Evolutionary conservation across 2,888 invertebrate species (phyloP).

Genomic region (Macrosiphum euphorbiae): DNA sequence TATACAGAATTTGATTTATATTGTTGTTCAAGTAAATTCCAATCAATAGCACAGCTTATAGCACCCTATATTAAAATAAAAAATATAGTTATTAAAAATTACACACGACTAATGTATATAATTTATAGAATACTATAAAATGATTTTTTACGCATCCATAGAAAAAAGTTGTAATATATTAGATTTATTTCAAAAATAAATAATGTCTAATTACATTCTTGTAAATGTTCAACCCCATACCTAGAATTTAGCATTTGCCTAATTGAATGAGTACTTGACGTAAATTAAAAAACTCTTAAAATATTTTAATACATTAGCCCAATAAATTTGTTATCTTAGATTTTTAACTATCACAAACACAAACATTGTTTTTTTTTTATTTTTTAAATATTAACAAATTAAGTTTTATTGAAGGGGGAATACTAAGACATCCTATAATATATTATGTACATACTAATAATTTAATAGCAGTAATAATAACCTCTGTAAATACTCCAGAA

Average conservation of each 20-base stretch:
- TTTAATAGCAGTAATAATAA: slow-evolving; percentile 69
- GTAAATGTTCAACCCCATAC: neutral
- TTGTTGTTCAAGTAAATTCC: slow-evolving; percentile 91
- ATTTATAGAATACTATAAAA: neutral
- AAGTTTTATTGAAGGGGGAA: neutral
- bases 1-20: slow-evolving; percentile 86
- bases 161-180: neutral
- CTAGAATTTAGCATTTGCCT: neutral
- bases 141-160: neutral
- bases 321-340: neutral
- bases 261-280: neutral
- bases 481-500: slow-evolving; percentile 93
- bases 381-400: neutral
- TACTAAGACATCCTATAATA: neutral
- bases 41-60: slow-evolving; percentile 94
- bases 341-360: neutral
- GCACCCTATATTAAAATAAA: slow-evolving; percentile 80
- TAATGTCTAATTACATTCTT: neutral
- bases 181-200: neutral
- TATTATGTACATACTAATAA: slow-evolving; percentile 5
- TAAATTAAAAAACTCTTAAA: neutral
- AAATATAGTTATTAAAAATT: neutral
- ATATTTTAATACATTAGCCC: neutral
- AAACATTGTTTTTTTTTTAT: neutral
- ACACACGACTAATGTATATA: neutral